Conservation (phyloP, 2,113 vertebrate species). For the Oreotrochilus melanogaster region DNA sequence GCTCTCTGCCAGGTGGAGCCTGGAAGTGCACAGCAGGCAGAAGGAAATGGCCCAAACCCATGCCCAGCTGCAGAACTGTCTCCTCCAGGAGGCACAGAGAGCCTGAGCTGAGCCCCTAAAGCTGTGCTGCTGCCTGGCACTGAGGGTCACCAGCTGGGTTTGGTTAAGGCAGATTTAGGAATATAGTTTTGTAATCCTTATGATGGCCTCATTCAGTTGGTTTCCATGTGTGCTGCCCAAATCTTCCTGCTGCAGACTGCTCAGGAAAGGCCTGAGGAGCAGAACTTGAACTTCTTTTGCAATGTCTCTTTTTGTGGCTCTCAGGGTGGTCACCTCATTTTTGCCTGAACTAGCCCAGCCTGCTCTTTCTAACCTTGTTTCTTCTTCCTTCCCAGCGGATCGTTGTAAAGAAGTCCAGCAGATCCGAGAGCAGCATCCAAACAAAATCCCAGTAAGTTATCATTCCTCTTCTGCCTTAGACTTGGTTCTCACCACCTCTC, state of each 20-base stretch:
- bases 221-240: background rate
- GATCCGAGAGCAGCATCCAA: conserved; percentile 96
- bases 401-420: conserved; percentile 98
- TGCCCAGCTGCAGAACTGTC: background rate
- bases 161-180: background rate
- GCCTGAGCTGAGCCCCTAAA: background rate
- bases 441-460: conserved; percentile 94
- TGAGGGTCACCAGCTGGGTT: background rate
- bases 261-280: background rate
- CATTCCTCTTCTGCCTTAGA: background rate
- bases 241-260: background rate
- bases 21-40: background rate
- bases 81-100: background rate
- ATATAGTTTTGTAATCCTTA: background rate
- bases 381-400: conserved; percentile 82
- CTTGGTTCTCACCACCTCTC: background rate
- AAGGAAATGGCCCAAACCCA: background rate
- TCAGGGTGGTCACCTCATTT: background rate
- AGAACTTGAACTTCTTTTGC: background rate
- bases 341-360: background rate
- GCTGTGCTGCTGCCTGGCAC: background rate
- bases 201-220: background rate
- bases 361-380: background rate
- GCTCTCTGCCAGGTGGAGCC: background rate
- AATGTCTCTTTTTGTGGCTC: background rate